phyloP scores from a whole-genome alignment of 2,888 invertebrate genomes.

The Nysson spinosus region DNA sequence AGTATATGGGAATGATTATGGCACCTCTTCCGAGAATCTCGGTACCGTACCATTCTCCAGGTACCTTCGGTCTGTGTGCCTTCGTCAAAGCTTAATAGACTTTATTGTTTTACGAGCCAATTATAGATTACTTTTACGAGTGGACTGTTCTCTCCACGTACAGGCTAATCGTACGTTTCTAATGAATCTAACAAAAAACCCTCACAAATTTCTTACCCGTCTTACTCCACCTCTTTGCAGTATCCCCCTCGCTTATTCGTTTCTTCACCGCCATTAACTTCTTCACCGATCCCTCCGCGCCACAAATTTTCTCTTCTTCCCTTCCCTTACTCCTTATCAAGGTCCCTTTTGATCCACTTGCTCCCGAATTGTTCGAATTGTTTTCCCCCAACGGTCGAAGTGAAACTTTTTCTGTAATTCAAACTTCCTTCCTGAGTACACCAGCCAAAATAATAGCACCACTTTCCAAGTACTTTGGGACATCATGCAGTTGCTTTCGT shows the following conservation, averaged over 20 bases:
- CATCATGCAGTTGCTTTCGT: too few relatives aligned
- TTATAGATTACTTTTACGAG: conserved; percentile 75
- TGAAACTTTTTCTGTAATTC: background rate
- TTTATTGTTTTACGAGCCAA: conserved; percentile 75
- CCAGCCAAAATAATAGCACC: too few relatives aligned
- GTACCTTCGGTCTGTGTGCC: conserved; percentile 27
- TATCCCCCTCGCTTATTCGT: conserved; percentile 3
- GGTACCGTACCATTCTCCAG: conserved; percentile 10
- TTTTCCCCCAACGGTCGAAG: background rate
- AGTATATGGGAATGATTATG: conserved; percentile 53
- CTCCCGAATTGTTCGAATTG: conserved; percentile 15
- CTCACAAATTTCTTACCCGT: conserved; percentile 51
- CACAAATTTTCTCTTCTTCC: conserved; percentile 47
- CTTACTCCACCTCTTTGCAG: background rate
- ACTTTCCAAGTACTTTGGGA: too few relatives aligned
- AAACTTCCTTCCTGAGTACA: too few relatives aligned
- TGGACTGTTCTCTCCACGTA: conserved; percentile 42
- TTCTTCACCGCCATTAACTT: conserved; percentile 49
- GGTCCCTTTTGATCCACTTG: conserved; percentile 2
- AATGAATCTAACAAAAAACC: conserved; percentile 64
- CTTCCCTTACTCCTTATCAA: conserved; percentile 20
- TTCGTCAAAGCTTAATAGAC: conserved; percentile 64
- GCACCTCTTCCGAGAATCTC: conserved; percentile 48
- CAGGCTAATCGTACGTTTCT: conserved; percentile 58
- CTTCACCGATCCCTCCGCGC: conserved; percentile 44